Base-by-base conservation (phyloP, 2,797 vertebrate species). In the Pangasius sanitwongsei region DNA sequence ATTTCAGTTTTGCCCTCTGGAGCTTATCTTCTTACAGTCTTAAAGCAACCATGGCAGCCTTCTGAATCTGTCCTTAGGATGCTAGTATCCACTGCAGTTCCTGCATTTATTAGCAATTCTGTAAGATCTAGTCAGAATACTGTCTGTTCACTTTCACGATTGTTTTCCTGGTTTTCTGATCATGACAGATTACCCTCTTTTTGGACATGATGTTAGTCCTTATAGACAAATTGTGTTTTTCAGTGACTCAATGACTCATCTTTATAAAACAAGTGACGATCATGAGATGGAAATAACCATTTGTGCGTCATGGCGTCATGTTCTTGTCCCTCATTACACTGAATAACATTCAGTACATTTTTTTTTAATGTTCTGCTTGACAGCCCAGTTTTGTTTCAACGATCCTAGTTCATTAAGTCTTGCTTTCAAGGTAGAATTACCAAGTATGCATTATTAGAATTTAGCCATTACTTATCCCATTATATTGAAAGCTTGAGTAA, bases 261-360 rank as follows among this genome's bases (percentile, higher is more conserved):
- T 28, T 75, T 83, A 50, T 74, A 75, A 82, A 86, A 85, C 48
- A 37, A 90, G 50, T 57, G 67, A 67, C 12, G 31, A 74, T 77
- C 75, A 65, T 83, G 48, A 80, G 63, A 80, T 65, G 53, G 75
- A 86, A 61, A 87, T 85, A 89, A 89, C 28, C 41, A 50, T 67
- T 50, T 1, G 37, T 89, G 61, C n/a, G 12, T 87, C 75, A 70
- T 78, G 41, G 37, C 37, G 37, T 41, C 37, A 41, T 41, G 37
- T 82, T 72, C 37, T 86, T 63, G 84, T 55, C 78, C 69, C 50
- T 89, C 74, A 72, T 90, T 83, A 78, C 78, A 85, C 77, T 20
- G 72, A 89, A 78, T 63, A 84, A 90, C 53, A 28, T 87, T 74
- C 78, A 65, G 70, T 72, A 74, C 8, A 44, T 57, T 84, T 87